These are phyloP conservation scores for Agrenia bidenticulata DNA, from an alignment of 2,888 invertebrate genomes.

Conservation along the genomic window DNA sequence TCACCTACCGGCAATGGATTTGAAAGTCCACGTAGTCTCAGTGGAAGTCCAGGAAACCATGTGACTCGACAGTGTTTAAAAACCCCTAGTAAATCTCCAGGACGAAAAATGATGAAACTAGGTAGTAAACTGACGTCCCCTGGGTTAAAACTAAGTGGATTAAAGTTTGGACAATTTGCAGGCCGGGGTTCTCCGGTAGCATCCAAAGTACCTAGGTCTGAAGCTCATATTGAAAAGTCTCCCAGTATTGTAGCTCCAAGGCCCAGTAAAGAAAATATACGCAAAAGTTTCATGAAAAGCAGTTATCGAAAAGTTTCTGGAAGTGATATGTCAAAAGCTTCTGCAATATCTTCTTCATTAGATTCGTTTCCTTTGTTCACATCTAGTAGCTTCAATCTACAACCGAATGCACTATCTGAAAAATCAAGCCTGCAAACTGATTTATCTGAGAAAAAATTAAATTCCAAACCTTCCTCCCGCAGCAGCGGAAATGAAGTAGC, in stretches of 20 bases:
- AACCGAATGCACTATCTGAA: too few relatives aligned
- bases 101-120: background rate
- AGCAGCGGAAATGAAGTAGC: too few relatives aligned
- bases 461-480: background rate
- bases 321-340: too few relatives aligned
- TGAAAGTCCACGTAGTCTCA: too few relatives aligned
- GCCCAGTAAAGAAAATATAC: background rate
- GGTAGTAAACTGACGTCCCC: slow-evolving; percentile 3
- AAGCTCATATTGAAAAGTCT: too few relatives aligned
- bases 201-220: background rate
- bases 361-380: too few relatives aligned
- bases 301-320: too few relatives aligned
- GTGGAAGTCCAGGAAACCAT: too few relatives aligned
- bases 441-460: background rate
- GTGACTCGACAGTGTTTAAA: background rate
- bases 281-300: background rate
- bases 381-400: too few relatives aligned
- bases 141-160: background rate
- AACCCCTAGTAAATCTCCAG: background rate
- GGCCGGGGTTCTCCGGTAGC: background rate
- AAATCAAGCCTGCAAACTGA: too few relatives aligned
- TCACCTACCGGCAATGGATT: too few relatives aligned
- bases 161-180: background rate
- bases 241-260: background rate
- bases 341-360: too few relatives aligned